A percentile compares a stretch with the other conserved stretches of the same genome.
These are phyloP conservation scores for Gorilla gorilla DNA, from an alignment of 2,113 vertebrate genomes.

Conservation along the genomic window DNA sequence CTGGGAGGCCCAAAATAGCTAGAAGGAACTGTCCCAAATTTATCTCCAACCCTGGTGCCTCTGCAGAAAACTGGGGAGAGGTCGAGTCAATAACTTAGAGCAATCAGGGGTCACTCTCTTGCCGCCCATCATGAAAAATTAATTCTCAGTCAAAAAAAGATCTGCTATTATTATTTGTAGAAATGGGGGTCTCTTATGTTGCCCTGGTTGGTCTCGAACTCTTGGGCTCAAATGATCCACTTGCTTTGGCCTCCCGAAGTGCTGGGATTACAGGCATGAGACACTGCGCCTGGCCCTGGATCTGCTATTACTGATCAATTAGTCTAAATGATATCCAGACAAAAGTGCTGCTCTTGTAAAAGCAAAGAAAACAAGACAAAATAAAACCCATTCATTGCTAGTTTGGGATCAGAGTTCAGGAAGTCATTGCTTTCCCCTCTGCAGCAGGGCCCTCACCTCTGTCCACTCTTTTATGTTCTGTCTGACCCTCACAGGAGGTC, in stretches of 20 bases:
- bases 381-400: neutral
- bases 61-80: neutral
- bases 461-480: neutral
- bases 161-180: neutral
- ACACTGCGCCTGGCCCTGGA: neutral
- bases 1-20: neutral
- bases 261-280: too few species aligned
- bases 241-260: too few species aligned
- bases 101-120: neutral
- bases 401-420: neutral
- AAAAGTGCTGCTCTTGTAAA: neutral
- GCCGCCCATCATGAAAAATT: neutral
- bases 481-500: conserved; percentile 1
- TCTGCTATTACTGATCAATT: neutral
- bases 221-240: too few species aligned
- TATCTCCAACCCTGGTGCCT: neutral
- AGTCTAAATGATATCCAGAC: neutral
- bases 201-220: too few species aligned
- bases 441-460: neutral
- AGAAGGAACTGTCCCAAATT: neutral
- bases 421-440: neutral
- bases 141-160: neutral
- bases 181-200: too few species aligned
- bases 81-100: neutral
- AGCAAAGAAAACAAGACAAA: neutral